Base-by-base conservation (phyloP, 2,888 invertebrate species). In the Masnerella sp. region DNA sequence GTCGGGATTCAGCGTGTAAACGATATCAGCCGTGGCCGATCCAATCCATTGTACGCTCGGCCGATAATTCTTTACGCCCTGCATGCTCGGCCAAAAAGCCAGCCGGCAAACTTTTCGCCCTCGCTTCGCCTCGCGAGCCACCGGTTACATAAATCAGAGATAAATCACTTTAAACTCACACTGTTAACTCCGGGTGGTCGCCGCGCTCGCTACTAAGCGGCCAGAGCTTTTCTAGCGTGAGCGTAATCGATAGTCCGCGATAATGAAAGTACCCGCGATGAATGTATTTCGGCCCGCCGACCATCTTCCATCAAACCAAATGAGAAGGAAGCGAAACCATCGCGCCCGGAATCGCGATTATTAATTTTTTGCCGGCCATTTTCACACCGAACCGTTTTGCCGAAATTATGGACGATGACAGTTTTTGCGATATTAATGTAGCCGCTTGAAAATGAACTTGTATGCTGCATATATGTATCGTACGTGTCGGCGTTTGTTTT, bases 111-210 rank as follows among this genome's bases (percentile, higher is more conserved):
- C 79, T 84, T 84, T 81, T 78, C 74, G 69, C 65, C 59, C 64
- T 54, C 62, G 54, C 64, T 56, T 36, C 73, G 59, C 74, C 40
- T 69, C 70, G 74, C 74, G 74, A 74, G 67, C 74, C 70, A 67
- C 65, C 70, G 70, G 76, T 75, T 77, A 77, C 84, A 83, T 85
- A 85, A 85, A 85, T 85, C 85, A 85, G 81, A 83, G 83, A 85
- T 85, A 85, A 85, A 85, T 85, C 85, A 85, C 84, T 84, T 84
- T 82, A 84, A 83, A 83, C 83, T 85, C 82, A 81, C 81, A 81
- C 84, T 85, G 85, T 84, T 85, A 83, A 82, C 82, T 83, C 82
- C 84, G 81, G 82, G 80, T 79, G 80, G 80, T 78, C 80, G 81
- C 69, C 76, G 47, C 56, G 59, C 40, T 38, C 54, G 56, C 34